Conservation (phyloP, 64 coral and sea anemone species). For the Montipora efflorescens region DNA sequence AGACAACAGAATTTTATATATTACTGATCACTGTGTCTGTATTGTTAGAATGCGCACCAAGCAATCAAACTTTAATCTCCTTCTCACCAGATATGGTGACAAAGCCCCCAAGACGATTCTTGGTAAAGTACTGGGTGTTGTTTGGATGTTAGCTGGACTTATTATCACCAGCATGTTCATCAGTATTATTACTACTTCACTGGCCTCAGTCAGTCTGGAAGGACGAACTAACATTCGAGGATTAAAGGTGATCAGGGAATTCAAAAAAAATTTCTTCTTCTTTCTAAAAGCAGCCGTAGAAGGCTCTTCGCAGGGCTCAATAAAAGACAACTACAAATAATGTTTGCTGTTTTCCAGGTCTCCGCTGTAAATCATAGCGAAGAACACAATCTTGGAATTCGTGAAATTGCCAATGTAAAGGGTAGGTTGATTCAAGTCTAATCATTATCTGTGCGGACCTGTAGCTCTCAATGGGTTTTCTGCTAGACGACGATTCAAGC, state of each 20-base stretch:
- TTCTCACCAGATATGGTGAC: slow-evolving; percentile 78
- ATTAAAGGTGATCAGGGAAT: slow-evolving; percentile 42
- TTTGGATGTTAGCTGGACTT: slow-evolving; percentile 90
- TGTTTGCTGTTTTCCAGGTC: slow-evolving; percentile 46
- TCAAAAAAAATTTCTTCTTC: not conserved
- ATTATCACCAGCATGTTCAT: slow-evolving; percentile 95
- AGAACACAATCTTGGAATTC: slow-evolving; percentile 78
- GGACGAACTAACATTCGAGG: slow-evolving; percentile 48
- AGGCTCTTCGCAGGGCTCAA: too few relatives aligned
- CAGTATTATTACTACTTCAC: slow-evolving; percentile 80
- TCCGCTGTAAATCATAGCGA: slow-evolving; percentile 84
- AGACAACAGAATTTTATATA: too few relatives aligned
- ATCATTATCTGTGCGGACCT: too few relatives aligned
- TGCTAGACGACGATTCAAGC: too few relatives aligned
- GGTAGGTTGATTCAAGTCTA: slow-evolving; percentile 23
- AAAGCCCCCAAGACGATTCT: slow-evolving; percentile 73
- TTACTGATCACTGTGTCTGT: too few relatives aligned
- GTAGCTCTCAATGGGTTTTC: too few relatives aligned
- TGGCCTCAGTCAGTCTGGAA: slow-evolving; percentile 62
- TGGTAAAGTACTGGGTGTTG: slow-evolving; percentile 78
- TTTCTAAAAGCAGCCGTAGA: too few relatives aligned
- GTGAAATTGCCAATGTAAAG: slow-evolving; percentile 74
- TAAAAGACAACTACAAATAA: not conserved
- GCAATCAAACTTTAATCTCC: not conserved
- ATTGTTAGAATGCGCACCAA: too few relatives aligned